A percentile compares a stretch with the other conserved stretches of the same genome.
Evolutionary conservation across 2,113 vertebrate species (phyloP).

Genomic region (Haemorhous mexicanus): DNA sequence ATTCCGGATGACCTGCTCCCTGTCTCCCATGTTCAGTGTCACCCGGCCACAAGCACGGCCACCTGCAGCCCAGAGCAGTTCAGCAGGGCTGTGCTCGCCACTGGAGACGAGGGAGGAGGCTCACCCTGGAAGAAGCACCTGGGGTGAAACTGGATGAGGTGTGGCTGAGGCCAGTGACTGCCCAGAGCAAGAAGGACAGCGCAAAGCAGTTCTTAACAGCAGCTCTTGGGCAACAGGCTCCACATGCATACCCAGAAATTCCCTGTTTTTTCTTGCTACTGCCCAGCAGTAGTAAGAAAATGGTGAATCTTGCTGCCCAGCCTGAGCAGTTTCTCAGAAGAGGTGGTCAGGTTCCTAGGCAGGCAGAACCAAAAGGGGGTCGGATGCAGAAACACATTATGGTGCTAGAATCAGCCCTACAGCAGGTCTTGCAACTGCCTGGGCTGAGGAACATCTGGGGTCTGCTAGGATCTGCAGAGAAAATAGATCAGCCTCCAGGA

Average conservation of each 20-base stretch:
- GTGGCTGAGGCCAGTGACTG: not conserved
- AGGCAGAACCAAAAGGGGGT: not conserved
- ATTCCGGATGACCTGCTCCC: not conserved
- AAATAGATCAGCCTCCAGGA: not conserved
- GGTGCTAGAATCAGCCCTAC: not conserved
- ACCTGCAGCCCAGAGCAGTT: not conserved
- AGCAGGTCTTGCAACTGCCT: not conserved
- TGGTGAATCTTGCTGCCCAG: not conserved
- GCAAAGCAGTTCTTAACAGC: not conserved
- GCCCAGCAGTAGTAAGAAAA: not conserved
- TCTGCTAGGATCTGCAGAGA: not conserved
- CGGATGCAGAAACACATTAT: not conserved
- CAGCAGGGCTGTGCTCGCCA: not conserved
- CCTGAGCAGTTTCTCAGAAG: not conserved
- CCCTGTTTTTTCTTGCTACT: not conserved
- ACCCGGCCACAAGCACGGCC: not conserved
- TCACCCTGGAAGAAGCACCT: not conserved
- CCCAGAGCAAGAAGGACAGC: not conserved
- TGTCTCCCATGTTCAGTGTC: not conserved
- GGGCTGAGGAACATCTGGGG: not conserved
- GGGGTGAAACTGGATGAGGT: not conserved
- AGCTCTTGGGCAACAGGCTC: not conserved
- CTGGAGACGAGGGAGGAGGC: not conserved
- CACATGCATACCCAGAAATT: not conserved
- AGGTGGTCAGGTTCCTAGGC: not conserved